Conservation (phyloP, 2,113 vertebrate species). For the Morone saxatilis region DNA sequence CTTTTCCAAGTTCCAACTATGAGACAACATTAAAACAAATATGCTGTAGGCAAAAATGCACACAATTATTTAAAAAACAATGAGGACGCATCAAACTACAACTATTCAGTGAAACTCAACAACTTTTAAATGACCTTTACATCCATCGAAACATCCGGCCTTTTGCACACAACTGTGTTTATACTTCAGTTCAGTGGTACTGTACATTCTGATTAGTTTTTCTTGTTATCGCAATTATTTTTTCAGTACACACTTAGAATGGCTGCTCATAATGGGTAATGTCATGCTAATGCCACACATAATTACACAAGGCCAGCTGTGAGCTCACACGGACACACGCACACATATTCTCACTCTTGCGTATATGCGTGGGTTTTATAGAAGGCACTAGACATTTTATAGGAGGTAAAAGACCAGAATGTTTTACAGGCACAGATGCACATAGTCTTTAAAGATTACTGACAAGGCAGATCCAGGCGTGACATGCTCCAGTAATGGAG, state of each 20-base stretch:
- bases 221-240: slow-evolving; percentile 2
- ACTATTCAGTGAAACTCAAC: not conserved
- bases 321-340: not conserved
- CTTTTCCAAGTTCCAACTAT: not conserved
- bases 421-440: slow-evolving; percentile 60
- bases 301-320: slow-evolving; percentile 29
- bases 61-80: not conserved
- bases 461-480: slow-evolving; percentile 47
- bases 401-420: slow-evolving; percentile 34
- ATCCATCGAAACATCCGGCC: not conserved
- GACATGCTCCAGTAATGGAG: slow-evolving; percentile 40
- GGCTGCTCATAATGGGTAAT: slow-evolving; percentile 26
- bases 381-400: slow-evolving; percentile 36
- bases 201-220: not conserved
- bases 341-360: not conserved
- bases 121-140: not conserved
- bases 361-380: slow-evolving; percentile 26
- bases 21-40: not conserved
- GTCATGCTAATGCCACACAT: slow-evolving; percentile 25
- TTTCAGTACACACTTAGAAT: slow-evolving; percentile 21
- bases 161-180: not conserved
- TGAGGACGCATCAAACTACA: not conserved
- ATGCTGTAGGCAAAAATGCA: not conserved
- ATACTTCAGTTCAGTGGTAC: not conserved
- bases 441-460: slow-evolving; percentile 50